Conservation (phyloP, 2,113 vertebrate genomes). For the Melospiza georgiana region DNA sequence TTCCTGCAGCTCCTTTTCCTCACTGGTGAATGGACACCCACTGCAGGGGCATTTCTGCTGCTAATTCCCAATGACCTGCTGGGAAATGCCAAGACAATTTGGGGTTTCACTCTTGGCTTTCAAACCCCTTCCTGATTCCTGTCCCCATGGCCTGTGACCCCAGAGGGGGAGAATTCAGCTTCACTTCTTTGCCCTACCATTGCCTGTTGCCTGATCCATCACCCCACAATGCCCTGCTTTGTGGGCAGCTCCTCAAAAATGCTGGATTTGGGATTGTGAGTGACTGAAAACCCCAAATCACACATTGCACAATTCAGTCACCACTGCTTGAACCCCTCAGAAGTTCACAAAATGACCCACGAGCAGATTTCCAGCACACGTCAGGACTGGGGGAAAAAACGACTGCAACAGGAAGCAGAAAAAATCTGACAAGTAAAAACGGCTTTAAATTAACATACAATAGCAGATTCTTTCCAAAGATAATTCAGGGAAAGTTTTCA, state of each 20-base stretch:
- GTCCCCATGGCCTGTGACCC: not conserved
- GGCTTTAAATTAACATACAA: not conserved
- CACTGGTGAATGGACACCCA: not conserved
- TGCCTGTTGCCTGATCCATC: not conserved
- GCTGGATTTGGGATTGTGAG: not conserved
- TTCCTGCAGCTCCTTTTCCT: not conserved
- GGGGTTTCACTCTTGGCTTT: not conserved
- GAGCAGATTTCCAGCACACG: not conserved
- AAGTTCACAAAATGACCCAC: not conserved
- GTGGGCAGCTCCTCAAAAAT: not conserved
- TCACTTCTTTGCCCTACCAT: not conserved
- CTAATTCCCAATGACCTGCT: not conserved
- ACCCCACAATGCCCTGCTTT: rapidly evolving
- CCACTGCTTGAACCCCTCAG: not conserved
- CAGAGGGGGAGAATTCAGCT: not conserved
- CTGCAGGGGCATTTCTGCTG: not conserved
- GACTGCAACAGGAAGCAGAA: not conserved
- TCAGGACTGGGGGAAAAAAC: not conserved
- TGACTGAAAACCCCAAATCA: rapidly evolving
- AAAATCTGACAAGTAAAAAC: not conserved
- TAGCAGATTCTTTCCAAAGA: not conserved
- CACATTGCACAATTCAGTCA: not conserved
- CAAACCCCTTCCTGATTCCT: rapidly evolving
- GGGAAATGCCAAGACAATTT: not conserved
- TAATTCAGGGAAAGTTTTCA: not conserved